phyloP scores from a whole-genome alignment of 2,113 vertebrate species.

The Lagopus muta region DNA sequence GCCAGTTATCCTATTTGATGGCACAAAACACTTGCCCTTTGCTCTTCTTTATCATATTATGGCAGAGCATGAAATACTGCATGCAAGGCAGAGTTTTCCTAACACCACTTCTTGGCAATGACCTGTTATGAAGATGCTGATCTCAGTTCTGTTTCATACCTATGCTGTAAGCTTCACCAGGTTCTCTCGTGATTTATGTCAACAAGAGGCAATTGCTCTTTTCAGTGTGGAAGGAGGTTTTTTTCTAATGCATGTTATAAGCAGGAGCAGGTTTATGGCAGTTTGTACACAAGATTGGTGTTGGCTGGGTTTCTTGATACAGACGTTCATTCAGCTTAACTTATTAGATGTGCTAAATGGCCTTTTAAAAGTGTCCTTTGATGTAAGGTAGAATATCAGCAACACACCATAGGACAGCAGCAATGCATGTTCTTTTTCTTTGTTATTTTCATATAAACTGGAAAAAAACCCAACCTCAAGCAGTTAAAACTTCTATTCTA shows the following conservation, averaged over 20 bases:
- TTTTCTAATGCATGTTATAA: neutral
- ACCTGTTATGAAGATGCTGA: neutral
- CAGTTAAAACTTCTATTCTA: neutral
- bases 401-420: neutral
- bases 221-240: neutral
- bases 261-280: neutral
- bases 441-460: neutral
- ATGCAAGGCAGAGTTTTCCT: neutral
- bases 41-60: no score
- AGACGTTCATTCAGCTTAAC: neutral
- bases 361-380: neutral
- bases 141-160: neutral
- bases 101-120: neutral
- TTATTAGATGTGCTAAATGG: conserved; percentile 2
- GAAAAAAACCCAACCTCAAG: accelerated
- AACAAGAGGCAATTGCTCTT: neutral
- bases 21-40: neutral
- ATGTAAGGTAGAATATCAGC: neutral
- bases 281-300: neutral
- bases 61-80: no score
- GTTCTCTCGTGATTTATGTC: neutral
- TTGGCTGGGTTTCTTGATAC: neutral
- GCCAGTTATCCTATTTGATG: neutral
- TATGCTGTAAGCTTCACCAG: neutral
- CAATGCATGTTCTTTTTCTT: neutral